Evolutionary conservation across 2,888 invertebrate species (phyloP).

Genomic region (Chorisops tibialis): DNA sequence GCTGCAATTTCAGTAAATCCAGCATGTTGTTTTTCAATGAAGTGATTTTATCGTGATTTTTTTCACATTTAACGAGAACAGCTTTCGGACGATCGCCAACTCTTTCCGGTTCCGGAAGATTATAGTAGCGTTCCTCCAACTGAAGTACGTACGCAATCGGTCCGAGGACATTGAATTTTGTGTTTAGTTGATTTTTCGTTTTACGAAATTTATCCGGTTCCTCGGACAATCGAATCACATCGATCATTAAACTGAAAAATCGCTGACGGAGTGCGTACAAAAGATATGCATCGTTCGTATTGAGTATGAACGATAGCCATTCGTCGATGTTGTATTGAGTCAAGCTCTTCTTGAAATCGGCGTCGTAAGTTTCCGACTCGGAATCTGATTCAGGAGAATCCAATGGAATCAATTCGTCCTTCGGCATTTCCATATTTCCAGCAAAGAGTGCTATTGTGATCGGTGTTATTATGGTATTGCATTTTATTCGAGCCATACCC

Average conservation of each 20-base stretch:
- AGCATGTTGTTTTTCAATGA: conserved; percentile 1
- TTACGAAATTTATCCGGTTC: conserved; percentile 38
- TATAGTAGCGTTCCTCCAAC: conserved; percentile 37
- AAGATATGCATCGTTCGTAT: conserved; percentile 63
- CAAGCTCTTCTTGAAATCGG: neutral
- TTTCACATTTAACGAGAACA: conserved; percentile 16
- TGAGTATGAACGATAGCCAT: conserved; percentile 68
- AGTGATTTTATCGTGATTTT: neutral
- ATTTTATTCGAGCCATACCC: conserved; percentile 64
- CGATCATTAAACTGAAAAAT: conserved; percentile 53
- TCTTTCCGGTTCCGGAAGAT: conserved; percentile 37
- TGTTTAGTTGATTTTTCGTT: conserved; percentile 25
- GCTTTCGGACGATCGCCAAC: conserved; percentile 42
- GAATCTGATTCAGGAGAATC: conserved; percentile 6
- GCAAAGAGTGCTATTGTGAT: conserved; percentile 71
- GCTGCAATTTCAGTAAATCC: neutral
- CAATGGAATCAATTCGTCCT: conserved; percentile 24
- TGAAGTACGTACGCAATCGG: conserved; percentile 37
- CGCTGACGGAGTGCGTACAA: conserved; percentile 69
- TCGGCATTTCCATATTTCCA: conserved; percentile 33
- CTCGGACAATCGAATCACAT: conserved; percentile 39
- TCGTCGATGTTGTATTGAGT: conserved; percentile 59
- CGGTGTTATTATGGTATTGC: conserved; percentile 76
- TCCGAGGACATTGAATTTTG: conserved; percentile 37
- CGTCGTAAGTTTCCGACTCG: conserved; percentile 9